A percentile compares a stretch with the other conserved stretches of the same genome.
Conservation (phyloP, 2,888 invertebrate genomes). For the Apamea anceps region DNA sequence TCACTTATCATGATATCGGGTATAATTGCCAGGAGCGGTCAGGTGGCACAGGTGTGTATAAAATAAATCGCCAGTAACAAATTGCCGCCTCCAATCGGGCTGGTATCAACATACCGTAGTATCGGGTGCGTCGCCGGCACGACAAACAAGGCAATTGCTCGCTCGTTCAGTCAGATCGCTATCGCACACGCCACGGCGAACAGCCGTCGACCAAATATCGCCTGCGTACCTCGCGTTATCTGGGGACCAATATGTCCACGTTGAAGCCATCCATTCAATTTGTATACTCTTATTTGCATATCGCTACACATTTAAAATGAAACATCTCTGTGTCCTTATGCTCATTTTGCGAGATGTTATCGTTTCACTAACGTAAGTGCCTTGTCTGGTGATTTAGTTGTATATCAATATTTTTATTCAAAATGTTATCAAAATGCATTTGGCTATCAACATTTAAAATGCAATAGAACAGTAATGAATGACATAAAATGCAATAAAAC, state of each 20-base stretch:
- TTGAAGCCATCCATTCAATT: constrained; percentile 72
- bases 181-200: constrained; percentile 78
- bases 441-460: constrained; percentile 54
- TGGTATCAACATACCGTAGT: constrained; percentile 63
- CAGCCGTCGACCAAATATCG: constrained; percentile 72
- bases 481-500: constrained; percentile 63
- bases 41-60: constrained; percentile 50
- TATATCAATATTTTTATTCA: constrained; percentile 11
- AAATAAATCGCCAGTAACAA: constrained; percentile 65
- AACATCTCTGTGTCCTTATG: constrained; percentile 49
- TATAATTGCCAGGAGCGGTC: constrained; percentile 58
- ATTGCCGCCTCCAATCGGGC: constrained; percentile 71
- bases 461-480: constrained; percentile 57
- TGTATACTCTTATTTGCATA: constrained; percentile 70
- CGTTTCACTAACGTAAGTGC: constrained; percentile 19
- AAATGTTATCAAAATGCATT: constrained; percentile 21
- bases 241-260: constrained; percentile 72
- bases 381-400: constrained; percentile 5
- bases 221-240: constrained; percentile 69
- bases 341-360: constrained; percentile 51
- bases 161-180: constrained; percentile 78
- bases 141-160: constrained; percentile 88
- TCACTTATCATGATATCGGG: constrained; percentile 49
- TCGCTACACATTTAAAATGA: constrained; percentile 61
- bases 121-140: constrained; percentile 69